These are phyloP conservation scores for Patella pellucida DNA, from an alignment of 2,888 invertebrate species.

Conservation along the genomic window DNA sequence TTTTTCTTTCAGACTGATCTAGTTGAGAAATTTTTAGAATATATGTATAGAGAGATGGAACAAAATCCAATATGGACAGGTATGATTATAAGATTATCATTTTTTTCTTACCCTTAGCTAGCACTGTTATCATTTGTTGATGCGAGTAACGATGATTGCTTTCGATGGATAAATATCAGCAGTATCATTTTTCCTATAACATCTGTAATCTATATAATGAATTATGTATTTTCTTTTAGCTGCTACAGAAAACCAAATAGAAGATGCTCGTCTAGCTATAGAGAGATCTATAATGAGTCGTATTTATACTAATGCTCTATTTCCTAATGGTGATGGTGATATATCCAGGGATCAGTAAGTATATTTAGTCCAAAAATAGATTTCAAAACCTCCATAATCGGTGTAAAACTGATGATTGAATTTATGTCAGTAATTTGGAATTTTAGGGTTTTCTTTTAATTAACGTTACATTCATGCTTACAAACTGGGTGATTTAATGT, in stretches of 20 bases:
- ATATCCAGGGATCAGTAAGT: conserved; percentile 81
- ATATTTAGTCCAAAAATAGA: neutral
- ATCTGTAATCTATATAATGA: too few relatives aligned
- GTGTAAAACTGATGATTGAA: too few relatives aligned
- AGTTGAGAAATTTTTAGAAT: conserved; percentile 83
- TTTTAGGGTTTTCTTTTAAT: too few relatives aligned
- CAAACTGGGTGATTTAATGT: too few relatives aligned
- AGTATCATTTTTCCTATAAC: too few relatives aligned
- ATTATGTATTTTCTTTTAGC: conserved; percentile 72
- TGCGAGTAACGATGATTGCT: too few relatives aligned
- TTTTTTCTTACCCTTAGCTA: neutral
- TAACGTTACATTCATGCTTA: too few relatives aligned
- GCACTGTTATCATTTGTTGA: too few relatives aligned
- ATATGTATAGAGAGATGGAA: conserved; percentile 70
- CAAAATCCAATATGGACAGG: conserved; percentile 71
- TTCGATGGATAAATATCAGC: too few relatives aligned
- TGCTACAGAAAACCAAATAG: conserved; percentile 80
- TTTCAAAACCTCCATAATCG: neutral
- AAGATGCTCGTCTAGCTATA: conserved; percentile 84
- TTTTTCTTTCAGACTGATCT: conserved; percentile 76
- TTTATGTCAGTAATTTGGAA: neutral
- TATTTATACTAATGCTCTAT: conserved; percentile 92
- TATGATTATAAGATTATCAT: conserved; percentile 26
- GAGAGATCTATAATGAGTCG: conserved; percentile 92
- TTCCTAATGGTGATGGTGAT: conserved; percentile 97